Conservation (phyloP, 2,888 invertebrate species). For the Agrotis puta region DNA sequence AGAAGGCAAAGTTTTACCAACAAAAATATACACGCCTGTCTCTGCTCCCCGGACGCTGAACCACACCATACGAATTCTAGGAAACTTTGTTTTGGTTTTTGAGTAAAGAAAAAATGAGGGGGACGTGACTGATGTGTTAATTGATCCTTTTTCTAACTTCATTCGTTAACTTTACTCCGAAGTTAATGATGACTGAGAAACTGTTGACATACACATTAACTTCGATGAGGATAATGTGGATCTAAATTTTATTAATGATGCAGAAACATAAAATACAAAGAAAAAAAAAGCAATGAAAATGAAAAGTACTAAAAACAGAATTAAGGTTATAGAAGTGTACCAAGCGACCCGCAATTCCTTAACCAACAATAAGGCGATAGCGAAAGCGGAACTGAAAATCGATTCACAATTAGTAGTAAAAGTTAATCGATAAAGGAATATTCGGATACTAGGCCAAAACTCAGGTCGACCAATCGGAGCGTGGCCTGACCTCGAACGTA, state of each 20-base stretch:
- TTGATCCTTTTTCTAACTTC: conserved; percentile 20
- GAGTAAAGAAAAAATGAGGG: conserved; percentile 18
- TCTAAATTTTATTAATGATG: background rate
- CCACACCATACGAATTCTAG: conserved; percentile 38
- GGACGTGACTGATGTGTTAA: conserved; percentile 18
- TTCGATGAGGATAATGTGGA: background rate
- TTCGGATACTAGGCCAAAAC: conserved; percentile 70
- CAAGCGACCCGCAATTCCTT: conserved; percentile 48
- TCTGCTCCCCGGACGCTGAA: conserved; percentile 10
- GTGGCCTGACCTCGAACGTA: conserved; percentile 45
- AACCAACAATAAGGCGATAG: conserved; percentile 63
- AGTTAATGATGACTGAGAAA: background rate
- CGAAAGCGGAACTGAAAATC: conserved; percentile 75
- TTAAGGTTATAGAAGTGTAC: conserved; percentile 55
- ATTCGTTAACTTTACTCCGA: conserved; percentile 16
- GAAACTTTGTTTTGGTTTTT: conserved; percentile 30
- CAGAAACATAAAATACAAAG: background rate
- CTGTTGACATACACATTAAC: conserved; percentile 1
- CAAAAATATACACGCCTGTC: conserved; percentile 21
- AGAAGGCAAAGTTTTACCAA: background rate
- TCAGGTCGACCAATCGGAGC: conserved; percentile 60
- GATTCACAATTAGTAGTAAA: conserved; percentile 73
- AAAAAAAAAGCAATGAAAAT: background rate
- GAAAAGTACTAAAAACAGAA: conserved; percentile 28
- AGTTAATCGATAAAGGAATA: conserved; percentile 74